Evolutionary conservation across 2,888 invertebrate species (phyloP).

Genomic region (Eumacrocentrus americanus): DNA sequence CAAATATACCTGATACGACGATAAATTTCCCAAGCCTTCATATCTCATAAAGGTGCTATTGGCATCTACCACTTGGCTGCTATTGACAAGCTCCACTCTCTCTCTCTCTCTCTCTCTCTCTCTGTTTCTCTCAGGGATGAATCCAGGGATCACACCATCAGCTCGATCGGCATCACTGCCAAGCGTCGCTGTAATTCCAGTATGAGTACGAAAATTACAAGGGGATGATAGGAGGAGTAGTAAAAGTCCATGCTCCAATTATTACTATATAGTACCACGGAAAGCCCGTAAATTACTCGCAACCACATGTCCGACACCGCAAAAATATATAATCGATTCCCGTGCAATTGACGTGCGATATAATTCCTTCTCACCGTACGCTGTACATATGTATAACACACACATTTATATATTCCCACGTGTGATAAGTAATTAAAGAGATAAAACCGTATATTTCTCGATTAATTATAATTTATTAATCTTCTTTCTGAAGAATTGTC

Average conservation of each 20-base stretch:
- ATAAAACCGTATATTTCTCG: no score
- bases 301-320: conserved; percentile 42
- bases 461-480: no score
- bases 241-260: conserved; percentile 11
- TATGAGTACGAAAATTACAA: conserved; percentile 12
- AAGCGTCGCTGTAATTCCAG: conserved; percentile 44
- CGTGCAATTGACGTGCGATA: conserved; percentile 39
- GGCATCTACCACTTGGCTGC: conserved; percentile 13
- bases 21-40: conserved; percentile 3
- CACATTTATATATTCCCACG: conserved; percentile 3
- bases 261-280: neutral
- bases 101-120: conserved; percentile 10
- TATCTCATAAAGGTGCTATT: conserved; percentile 9
- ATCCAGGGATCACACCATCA: conserved; percentile 9
- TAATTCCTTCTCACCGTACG: conserved; percentile 23
- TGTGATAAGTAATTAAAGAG: no score
- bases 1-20: neutral
- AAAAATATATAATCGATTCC: conserved; percentile 38
- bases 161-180: conserved; percentile 43
- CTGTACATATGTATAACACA: conserved; percentile 8
- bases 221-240: conserved; percentile 11
- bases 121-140: no score
- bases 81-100: conserved; percentile 15
- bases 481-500: no score
- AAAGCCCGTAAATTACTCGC: conserved; percentile 49